Evolutionary conservation across 1,140 invertebrate species (phyloP), one percentile per base, ranked within the genome.

Genomic region (Adoxophyes honmai): DNA sequence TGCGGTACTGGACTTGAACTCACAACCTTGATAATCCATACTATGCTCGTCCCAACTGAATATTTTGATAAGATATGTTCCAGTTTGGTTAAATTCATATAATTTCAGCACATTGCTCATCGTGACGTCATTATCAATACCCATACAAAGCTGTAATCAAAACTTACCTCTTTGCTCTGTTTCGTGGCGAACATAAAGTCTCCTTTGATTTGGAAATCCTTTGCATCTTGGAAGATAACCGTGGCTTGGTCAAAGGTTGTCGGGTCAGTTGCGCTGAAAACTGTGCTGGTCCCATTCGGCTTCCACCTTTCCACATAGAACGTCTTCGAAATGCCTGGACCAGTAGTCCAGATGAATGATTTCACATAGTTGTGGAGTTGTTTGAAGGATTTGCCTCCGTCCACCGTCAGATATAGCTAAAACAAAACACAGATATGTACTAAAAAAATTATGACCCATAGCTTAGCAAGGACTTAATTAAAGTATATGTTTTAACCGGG

Each of bases 101-200:
- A n/a, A n/a, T n/a, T n/a, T n/a, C n/a, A n/a, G n/a, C n/a, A n/a
- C n/a, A n/a, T n/a, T n/a, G n/a, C n/a, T n/a, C n/a, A n/a, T n/a
- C n/a, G n/a, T n/a, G n/a, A n/a, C n/a, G n/a, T n/a, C n/a, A n/a
- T n/a, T n/a, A n/a, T n/a, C n/a, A n/a, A n/a, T n/a, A n/a, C n/a
- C n/a, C n/a, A n/a, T n/a, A n/a, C n/a, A n/a, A n/a, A n/a, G n/a
- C n/a, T n/a, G n/a, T 28, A 28, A 28, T 3, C 21, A 28, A 28
- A 28, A 78, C 84, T 83, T 60, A 91, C 90, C 68, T 89, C 82
- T 62, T 86, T 85, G 42, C 78, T 76, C 64, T 91, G 91, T 67
- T 90, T 93, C 0, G 94, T 95, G 0, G 93, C 96, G 89, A 98
- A 97, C 92, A 97, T 93, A 75, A 94, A 97, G 61, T 96, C 94